phyloP scores from a whole-genome alignment of 2,888 invertebrate species.

The Limnephilus marmoratus region DNA sequence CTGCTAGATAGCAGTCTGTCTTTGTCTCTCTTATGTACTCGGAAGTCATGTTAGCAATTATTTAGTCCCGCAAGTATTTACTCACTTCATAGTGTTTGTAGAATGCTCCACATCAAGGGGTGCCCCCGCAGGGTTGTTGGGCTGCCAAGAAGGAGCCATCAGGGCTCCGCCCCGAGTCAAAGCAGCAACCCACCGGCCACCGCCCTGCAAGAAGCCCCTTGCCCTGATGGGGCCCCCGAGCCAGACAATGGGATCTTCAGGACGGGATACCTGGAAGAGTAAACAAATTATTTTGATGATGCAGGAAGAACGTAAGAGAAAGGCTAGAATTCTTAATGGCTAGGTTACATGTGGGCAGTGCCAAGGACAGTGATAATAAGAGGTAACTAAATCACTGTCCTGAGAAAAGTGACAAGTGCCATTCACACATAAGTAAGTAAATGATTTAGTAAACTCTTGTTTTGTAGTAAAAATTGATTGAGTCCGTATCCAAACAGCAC shows the following conservation, averaged over 20 bases:
- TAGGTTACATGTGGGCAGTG: too few species aligned
- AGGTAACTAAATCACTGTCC: too few species aligned
- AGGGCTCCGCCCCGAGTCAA: slow-evolving; percentile 58
- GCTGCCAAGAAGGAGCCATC: slow-evolving; percentile 62
- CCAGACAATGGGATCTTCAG: slow-evolving; percentile 65
- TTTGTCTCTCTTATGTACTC: too few species aligned
- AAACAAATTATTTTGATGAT: background rate
- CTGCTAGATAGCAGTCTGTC: too few species aligned
- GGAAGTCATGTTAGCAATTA: too few species aligned
- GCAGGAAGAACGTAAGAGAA: background rate
- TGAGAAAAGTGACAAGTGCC: too few species aligned
- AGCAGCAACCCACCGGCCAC: slow-evolving; percentile 63
- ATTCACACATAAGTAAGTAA: too few species aligned
- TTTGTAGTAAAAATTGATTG: too few species aligned
- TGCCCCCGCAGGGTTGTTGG: slow-evolving; percentile 55
- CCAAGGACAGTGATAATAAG: too few species aligned
- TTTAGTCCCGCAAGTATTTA: background rate
- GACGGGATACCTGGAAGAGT: slow-evolving; percentile 59
- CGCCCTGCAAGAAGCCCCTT: slow-evolving; percentile 64
- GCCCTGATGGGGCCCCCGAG: slow-evolving; percentile 65
- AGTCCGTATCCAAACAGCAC: too few species aligned
- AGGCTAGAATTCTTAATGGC: background rate
- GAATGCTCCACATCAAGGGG: slow-evolving; percentile 62
- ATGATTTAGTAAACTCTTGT: too few species aligned
- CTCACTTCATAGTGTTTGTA: slow-evolving; percentile 56